A percentile compares a stretch with the other conserved stretches of the same genome.
Evolutionary conservation across 2,888 invertebrate species (phyloP).

Genomic region (Tineola bisselliella): DNA sequence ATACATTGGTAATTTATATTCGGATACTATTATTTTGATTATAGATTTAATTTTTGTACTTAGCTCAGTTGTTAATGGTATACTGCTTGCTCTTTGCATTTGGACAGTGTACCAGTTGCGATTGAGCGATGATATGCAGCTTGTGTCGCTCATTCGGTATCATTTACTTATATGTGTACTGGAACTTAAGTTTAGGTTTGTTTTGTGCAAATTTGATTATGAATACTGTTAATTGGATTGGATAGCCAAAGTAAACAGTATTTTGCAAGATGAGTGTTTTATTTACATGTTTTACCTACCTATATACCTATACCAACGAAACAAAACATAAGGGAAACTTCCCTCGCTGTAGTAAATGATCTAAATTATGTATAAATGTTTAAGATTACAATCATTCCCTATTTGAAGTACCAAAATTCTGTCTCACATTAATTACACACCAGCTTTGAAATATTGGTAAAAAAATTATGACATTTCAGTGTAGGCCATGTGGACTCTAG

Average conservation of each 20-base stretch:
- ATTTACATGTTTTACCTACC: slow-evolving; percentile 13
- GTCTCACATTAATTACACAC: too few relatives aligned
- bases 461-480: too few relatives aligned
- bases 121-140: background rate
- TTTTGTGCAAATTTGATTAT: slow-evolving; percentile 46
- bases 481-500: too few relatives aligned
- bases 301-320: too few relatives aligned
- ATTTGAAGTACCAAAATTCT: too few relatives aligned
- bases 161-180: slow-evolving; percentile 28
- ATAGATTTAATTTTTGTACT: slow-evolving; percentile 26
- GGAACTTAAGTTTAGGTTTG: slow-evolving; percentile 48
- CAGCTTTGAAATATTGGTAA: too few relatives aligned
- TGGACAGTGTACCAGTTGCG: background rate
- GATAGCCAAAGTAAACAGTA: slow-evolving; percentile 68
- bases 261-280: slow-evolving; percentile 38
- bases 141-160: background rate
- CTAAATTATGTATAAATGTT: too few relatives aligned
- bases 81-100: background rate
- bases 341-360: too few relatives aligned
- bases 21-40: slow-evolving; percentile 61
- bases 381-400: too few relatives aligned
- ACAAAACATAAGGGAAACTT: too few relatives aligned
- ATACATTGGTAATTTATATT: slow-evolving; percentile 48
- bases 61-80: too few relatives aligned
- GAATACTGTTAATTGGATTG: slow-evolving; percentile 65